Evolutionary conservation across 2,888 invertebrate genomes (phyloP), one percentile per base, ranked within the genome.

Genomic region (Dendrolimus houi): DNA sequence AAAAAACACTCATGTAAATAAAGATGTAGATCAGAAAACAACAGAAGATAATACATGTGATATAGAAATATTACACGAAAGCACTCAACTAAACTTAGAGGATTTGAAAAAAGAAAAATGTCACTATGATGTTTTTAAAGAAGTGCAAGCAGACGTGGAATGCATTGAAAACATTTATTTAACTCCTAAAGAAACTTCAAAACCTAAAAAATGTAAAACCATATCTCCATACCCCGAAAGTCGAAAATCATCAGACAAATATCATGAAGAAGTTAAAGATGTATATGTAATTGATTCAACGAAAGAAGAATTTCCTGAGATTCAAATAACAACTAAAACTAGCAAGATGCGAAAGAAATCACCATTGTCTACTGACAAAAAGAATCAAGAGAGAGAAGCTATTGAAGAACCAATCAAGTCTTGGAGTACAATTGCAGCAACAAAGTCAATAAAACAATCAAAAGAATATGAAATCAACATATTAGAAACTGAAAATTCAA

Each of bases 391-490:
- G 9, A 68, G 66, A 54, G 80, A 80, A 55, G 58, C 68, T 3
- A 59, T 67, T 42, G 82, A 81, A 40, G 80, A 79, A 62, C 83
- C 79, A 3, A 77, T 81, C 41, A 89, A 88, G 73, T 91, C 92
- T 12, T 92, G 92, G 92, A 92, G 92, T 69, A 88, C 87, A 54
- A 86, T 92, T 63, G 91, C 91, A 53, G 88, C 91, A 2, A 74
- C 80, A 14, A 9, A 42, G 40, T 42, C 58, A 62, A 62, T 70
- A 52, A 74, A 78, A 60, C 84, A 74, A 60, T 55, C 62, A 9
- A 70, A 75, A 57, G 72, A 75, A 14, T 59, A 62, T 52, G 61
- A 59, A 2, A n/a, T 56, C 7, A 60, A 55, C 12, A 64, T 58
- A 56, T 52, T 53, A 52, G 65, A 65, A 10, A 53, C 9, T 54